Evolutionary conservation across 1,140 invertebrate species (phyloP).

Genomic region (Drosophila ogumai): DNA sequence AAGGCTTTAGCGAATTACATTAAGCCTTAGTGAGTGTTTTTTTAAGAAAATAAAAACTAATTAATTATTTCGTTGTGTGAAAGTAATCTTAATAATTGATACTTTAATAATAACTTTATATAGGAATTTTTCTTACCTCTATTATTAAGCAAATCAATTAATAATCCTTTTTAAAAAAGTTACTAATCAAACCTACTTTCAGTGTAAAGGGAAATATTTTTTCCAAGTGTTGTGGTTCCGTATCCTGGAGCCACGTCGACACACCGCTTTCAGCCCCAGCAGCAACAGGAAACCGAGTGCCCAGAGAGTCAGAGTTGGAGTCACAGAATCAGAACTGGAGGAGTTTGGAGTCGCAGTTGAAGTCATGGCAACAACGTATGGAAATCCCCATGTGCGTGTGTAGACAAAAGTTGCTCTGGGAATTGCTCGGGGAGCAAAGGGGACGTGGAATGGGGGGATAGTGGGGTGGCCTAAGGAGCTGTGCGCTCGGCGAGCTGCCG

Average conservation of each 20-base stretch:
- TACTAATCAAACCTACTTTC: neutral
- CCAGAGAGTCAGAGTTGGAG: constrained; percentile 19
- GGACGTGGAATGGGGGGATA: neutral
- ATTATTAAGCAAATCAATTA: neutral
- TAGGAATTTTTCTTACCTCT: neutral
- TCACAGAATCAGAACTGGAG: constrained; percentile 27
- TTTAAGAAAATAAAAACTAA: neutral
- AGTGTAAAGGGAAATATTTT: neutral
- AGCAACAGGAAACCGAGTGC: constrained; percentile 48
- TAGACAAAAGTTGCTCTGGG: constrained; percentile 74
- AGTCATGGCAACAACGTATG: constrained; percentile 68
- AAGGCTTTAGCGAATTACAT: neutral
- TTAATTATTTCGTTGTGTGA: too few relatives aligned
- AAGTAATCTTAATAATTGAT: too few relatives aligned
- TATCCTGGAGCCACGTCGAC: constrained; percentile 34
- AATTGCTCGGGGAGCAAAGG: constrained; percentile 18
- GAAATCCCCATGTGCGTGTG: constrained; percentile 60
- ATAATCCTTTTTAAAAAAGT: neutral
- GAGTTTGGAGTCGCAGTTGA: constrained; percentile 34
- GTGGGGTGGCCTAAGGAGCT: constrained; percentile 25
- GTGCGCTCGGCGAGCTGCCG: too few relatives aligned
- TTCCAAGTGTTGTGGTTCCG: constrained; percentile 4
- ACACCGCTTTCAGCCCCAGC: constrained; percentile 36
- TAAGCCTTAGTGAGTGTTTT: neutral
- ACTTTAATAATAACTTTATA: too few relatives aligned